Evolutionary conservation across 2,797 vertebrate species (phyloP).

Genomic region (Cyclura pinguis): DNA sequence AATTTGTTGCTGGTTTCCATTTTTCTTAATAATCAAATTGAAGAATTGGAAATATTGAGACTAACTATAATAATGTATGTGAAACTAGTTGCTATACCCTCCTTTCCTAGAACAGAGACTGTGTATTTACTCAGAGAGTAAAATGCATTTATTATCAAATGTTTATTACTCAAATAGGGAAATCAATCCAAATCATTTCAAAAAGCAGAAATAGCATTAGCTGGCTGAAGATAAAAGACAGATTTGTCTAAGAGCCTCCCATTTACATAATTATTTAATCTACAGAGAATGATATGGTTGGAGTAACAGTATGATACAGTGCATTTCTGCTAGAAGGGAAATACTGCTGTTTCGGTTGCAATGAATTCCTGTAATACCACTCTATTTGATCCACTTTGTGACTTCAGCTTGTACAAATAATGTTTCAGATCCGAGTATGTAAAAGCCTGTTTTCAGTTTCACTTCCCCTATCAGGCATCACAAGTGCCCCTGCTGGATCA

Average conservation of each 20-base stretch:
- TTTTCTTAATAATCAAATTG: background rate
- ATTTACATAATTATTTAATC: background rate
- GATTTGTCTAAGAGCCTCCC: background rate
- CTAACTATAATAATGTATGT: background rate
- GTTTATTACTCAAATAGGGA: constrained; percentile 7
- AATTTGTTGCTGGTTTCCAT: background rate
- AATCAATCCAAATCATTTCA: background rate
- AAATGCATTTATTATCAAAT: constrained; percentile 4
- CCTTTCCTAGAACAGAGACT: background rate
- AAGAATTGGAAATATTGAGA: background rate
- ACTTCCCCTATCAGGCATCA: background rate
- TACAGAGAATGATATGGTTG: background rate
- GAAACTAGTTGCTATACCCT: background rate
- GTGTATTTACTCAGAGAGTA: background rate
- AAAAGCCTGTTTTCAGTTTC: background rate
- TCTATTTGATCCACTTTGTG: background rate
- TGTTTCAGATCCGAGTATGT: background rate
- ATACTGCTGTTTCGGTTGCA: background rate
- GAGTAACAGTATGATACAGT: constrained; percentile 5
- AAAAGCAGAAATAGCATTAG: constrained; percentile 12
- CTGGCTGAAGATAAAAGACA: background rate
- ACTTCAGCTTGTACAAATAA: background rate
- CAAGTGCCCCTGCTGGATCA: no score
- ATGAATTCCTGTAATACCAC: background rate
- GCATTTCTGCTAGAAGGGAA: background rate